Percentiles rank a stretch among this genome's conserved stretches.
phyloP scores from a whole-genome alignment of 1,140 invertebrate genomes.

The Macrobrachium rosenbergii region DNA sequence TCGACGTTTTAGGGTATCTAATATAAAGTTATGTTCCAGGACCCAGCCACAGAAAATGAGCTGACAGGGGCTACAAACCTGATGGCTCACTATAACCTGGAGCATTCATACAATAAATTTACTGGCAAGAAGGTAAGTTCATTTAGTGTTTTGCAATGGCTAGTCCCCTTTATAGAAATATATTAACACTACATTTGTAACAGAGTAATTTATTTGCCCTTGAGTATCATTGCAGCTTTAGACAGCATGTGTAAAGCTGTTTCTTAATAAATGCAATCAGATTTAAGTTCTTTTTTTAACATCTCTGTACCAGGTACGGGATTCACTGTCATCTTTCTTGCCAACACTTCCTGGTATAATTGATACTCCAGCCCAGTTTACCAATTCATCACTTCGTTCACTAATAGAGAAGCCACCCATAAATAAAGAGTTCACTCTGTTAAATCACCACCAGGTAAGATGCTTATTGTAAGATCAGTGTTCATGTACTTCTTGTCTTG shows the following conservation, averaged over 20 bases:
- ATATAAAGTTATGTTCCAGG: conserved; percentile 11
- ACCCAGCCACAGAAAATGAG: conserved; percentile 80
- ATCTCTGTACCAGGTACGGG: conserved; percentile 70
- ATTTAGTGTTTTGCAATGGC: not conserved
- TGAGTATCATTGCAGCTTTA: not conserved
- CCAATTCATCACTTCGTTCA: conserved; percentile 89
- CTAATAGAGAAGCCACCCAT: conserved; percentile 98
- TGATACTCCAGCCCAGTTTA: conserved; percentile 84
- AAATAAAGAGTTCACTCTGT: conserved; percentile 90
- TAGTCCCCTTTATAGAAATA: not conserved
- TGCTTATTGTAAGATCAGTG: conserved; percentile 79
- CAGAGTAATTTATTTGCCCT: not conserved
- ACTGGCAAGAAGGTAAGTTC: conserved; percentile 86
- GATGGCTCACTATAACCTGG: conserved; percentile 94
- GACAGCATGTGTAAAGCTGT: not conserved
- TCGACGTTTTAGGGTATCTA: no score
- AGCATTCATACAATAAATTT: conserved; percentile 98
- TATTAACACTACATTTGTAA: not conserved
- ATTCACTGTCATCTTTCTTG: conserved; percentile 94
- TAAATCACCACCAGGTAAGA: conserved; percentile 87
- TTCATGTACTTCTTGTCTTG: conserved; percentile 91
- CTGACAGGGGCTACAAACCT: conserved; percentile 96
- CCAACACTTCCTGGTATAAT: conserved; percentile 95
- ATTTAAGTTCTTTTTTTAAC: not conserved
- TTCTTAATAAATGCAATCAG: not conserved